These are phyloP conservation scores for Gnatocerus cornutus DNA, from an alignment of 2,888 invertebrate genomes.

Conservation along the genomic window DNA sequence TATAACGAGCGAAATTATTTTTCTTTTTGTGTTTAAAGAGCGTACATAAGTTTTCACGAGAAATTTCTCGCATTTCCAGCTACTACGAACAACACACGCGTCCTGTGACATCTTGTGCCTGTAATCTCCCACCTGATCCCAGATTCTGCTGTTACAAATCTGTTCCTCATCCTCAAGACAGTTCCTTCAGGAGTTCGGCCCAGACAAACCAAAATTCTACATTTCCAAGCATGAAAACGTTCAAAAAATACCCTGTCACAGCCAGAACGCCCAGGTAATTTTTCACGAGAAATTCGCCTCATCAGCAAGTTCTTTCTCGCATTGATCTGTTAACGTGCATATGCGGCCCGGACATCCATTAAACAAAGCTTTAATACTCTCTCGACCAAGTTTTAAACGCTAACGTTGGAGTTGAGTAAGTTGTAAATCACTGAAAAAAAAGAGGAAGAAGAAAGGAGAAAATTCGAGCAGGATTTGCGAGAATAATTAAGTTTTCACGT, in stretches of 20 bases:
- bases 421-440: slow-evolving; percentile 12
- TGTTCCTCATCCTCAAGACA: slow-evolving; percentile 15
- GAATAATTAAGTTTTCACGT: slow-evolving; percentile 17
- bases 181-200: slow-evolving; percentile 28
- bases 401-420: background rate
- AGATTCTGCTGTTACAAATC: slow-evolving; percentile 41
- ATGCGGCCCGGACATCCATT: slow-evolving; percentile 16
- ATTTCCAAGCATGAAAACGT: slow-evolving; percentile 18
- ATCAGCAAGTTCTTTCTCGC: slow-evolving; percentile 15
- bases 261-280: slow-evolving; percentile 44
- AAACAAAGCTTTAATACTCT: slow-evolving; percentile 21
- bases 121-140: slow-evolving; percentile 37
- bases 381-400: slow-evolving; percentile 19
- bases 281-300: slow-evolving; percentile 1
- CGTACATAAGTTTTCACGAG: too few species aligned
- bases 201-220: slow-evolving; percentile 13
- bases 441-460: too few species aligned
- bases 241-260: slow-evolving; percentile 45
- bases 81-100: slow-evolving; percentile 42
- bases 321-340: slow-evolving; percentile 19
- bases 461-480: background rate
- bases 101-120: slow-evolving; percentile 25
- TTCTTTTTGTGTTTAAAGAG: too few species aligned
- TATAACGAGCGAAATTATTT: too few species aligned
- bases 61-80: slow-evolving; percentile 21